Evolutionary conservation across 1,140 invertebrate species (phyloP).

Genomic region (Eriosoma lanigerum): DNA sequence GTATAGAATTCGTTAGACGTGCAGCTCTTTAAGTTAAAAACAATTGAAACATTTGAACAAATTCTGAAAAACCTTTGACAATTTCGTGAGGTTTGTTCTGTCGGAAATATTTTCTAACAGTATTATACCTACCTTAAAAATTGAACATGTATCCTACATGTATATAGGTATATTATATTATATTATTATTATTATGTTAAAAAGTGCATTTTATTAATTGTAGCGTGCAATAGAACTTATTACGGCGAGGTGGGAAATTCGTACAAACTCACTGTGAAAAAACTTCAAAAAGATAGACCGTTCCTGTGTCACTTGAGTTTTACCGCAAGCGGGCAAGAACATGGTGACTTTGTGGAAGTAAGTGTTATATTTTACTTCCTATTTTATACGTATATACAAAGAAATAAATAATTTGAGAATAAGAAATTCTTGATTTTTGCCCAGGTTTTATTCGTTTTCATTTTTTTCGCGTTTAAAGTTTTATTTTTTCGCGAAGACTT

Average conservation of each 20-base stretch:
- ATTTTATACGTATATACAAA: background rate
- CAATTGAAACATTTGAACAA: too few species aligned
- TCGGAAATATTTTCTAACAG: too few species aligned
- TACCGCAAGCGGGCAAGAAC: conserved; percentile 78
- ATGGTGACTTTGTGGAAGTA: conserved; percentile 82
- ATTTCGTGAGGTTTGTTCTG: too few species aligned
- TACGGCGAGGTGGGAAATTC: conserved; percentile 82
- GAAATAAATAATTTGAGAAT: background rate
- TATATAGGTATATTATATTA: too few species aligned
- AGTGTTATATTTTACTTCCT: conserved; percentile 54
- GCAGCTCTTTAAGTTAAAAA: too few species aligned
- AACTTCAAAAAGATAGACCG: conserved; percentile 69
- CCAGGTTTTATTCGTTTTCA: background rate
- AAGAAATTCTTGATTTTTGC: background rate
- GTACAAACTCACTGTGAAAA: conserved; percentile 72
- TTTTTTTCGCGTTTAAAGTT: background rate
- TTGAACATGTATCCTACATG: too few species aligned
- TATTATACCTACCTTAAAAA: too few species aligned
- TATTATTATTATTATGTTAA: too few species aligned
- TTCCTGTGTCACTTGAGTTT: conserved; percentile 87
- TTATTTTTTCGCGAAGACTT: too few species aligned
- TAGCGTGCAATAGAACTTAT: conserved; percentile 83
- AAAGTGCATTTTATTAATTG: too few species aligned
- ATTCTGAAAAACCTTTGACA: too few species aligned
- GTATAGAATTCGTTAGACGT: too few species aligned